Evolutionary conservation across 2,797 vertebrate genomes (phyloP), one percentile per base, ranked within the genome.

Genomic region (Megalops cyprinoides): DNA sequence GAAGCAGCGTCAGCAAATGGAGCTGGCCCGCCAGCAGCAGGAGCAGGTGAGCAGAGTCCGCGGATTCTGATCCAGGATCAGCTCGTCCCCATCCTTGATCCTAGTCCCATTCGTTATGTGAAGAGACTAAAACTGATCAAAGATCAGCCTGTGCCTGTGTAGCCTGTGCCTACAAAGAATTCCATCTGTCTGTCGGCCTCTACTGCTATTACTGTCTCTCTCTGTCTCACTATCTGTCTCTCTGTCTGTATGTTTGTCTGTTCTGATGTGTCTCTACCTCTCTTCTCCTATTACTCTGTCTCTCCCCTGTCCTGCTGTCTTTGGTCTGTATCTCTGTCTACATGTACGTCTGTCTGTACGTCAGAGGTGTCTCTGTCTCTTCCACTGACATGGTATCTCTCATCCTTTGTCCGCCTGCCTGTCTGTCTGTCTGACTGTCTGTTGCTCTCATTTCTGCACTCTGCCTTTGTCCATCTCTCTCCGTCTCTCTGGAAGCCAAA

Each of bases 1-100:
- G 89, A 98, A 97, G 91, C 97, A 98, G 90, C 90, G 96, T 83
- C 97, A 98, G 86, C 97, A 98, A 94, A 98, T 98, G 97, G 97
- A 98, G 92, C 94, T 98, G 90, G 97, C 97, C 87, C 93, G 96
- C 83, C 97, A 98, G 87, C 97, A 98, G 92, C 97, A 98, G 92
- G 97, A 98, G 83, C 97, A 98, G 96, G 97, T 98, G 94, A 96
- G 95, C 80, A 78, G 90, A 82, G 84, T 74, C 46, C 2, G 65
- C 39, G n/a, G n/a, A n/a, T 28, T 34, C 62, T 69, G 65, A 39
- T 69, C 65, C n/a, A 37, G 65, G 65, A 69, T 42, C 65, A 39
- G 65, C 37, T n/a, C n/a, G n/a, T n/a, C n/a, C n/a, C n/a, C n/a
- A n/a, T n/a, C n/a, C n/a, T n/a, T n/a, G n/a, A n/a, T n/a, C n/a